Evolutionary conservation across 2,797 vertebrate genomes (phyloP), one percentile per base, ranked within the genome.

Genomic region (Taeniopygia guttata): DNA sequence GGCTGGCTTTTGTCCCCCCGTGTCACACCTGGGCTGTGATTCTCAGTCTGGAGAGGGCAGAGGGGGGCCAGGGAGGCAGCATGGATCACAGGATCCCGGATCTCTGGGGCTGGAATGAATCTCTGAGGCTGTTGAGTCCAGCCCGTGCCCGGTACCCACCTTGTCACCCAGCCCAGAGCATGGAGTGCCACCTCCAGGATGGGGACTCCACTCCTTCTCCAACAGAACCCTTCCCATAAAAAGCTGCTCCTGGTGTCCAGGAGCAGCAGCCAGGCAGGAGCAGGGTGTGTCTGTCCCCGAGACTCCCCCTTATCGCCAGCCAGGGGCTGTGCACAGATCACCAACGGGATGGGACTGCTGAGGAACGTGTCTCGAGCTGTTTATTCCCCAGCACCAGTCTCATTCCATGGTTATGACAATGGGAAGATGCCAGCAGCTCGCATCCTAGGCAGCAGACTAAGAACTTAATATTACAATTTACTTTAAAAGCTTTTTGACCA

Each of bases 71-170:
- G 55, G 26, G 30, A 49, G 26, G 62, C 14, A 7, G 17, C 12
- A 3, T 26, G 25, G 34, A 18, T 58, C 34, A 58, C 16, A 16
- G 12, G 26, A 16, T 42, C 15, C 16, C 34, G 27, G 21, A 66
- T 45, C n/a, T 5, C 8, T 9, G 34, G 32, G 74, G 42, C 0
- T 69, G 64, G 34, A 17, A 15, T 42, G 30, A 40, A 22, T 29
- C 20, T 30, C 32, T 23, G 56, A 59, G 34, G 55, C 32, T 27
- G 11, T 56, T 2, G 3, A 55, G 54, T 14, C 55, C 21, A 11
- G 3, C 3, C 43, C 1, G 2, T 49, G 38, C 51, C 43, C 1
- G 0, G 4, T 45, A 11, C 19, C 59, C n/a, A 7, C n/a, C 7
- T 21, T 14, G 42, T 32, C 40, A 54, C 11, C 40, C 34, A 23